Percentiles rank a stretch among this genome's conserved stretches.
Conservation (phyloP, 2,888 invertebrate species). For the Nasonia oneida region DNA sequence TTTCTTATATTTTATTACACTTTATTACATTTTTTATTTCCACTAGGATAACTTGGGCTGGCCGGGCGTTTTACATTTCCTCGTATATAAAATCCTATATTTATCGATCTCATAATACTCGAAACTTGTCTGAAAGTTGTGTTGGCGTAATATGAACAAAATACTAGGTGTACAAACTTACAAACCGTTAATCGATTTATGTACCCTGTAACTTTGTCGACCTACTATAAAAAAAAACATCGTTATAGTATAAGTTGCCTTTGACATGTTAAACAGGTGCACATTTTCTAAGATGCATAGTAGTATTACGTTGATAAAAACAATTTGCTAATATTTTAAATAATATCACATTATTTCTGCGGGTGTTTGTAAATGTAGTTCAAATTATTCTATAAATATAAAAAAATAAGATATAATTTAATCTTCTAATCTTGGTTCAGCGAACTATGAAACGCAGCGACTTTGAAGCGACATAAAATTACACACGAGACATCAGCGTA, state of each 20-base stretch:
- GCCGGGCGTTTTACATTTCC: background rate
- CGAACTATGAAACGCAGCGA: too few species aligned
- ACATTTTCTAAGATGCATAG: background rate
- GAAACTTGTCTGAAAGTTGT: background rate
- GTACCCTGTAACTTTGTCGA: background rate
- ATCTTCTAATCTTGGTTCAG: too few species aligned
- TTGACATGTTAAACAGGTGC: background rate
- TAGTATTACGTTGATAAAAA: too few species aligned
- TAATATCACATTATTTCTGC: too few species aligned
- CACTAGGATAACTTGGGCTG: background rate
- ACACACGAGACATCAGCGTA: too few species aligned
- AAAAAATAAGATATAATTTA: too few species aligned
- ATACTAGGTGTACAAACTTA: background rate
- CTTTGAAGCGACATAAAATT: too few species aligned
- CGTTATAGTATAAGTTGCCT: background rate
- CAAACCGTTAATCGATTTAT: slow-evolving; percentile 1
- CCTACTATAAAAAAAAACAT: background rate
- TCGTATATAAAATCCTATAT: background rate
- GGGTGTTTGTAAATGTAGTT: too few species aligned
- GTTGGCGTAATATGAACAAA: background rate
- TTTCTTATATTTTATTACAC: too few species aligned
- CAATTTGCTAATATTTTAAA: too few species aligned
- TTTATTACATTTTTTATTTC: too few species aligned
- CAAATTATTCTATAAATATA: too few species aligned
- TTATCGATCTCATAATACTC: background rate